A percentile compares a stretch with the other conserved stretches of the same genome.
Evolutionary conservation across 2,888 invertebrate genomes (phyloP).

Genomic region (Drosophila barbarae): DNA sequence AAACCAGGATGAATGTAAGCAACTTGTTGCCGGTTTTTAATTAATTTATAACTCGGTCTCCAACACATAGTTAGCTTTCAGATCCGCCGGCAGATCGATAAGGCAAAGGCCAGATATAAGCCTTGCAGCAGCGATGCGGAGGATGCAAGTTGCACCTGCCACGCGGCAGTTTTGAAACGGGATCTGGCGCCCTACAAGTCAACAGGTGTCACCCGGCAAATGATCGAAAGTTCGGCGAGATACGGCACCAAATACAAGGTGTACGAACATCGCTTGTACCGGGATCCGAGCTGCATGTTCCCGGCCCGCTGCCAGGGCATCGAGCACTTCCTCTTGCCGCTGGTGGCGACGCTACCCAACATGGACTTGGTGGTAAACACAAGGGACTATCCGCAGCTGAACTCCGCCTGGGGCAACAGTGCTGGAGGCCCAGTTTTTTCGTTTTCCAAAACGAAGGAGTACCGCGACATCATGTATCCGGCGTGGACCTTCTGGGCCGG

Average conservation of each 20-base stretch:
- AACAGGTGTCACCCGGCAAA: constrained; percentile 85
- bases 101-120: constrained; percentile 81
- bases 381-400: constrained; percentile 94
- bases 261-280: constrained; percentile 88
- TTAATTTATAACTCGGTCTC: background rate
- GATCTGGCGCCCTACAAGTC: constrained; percentile 86
- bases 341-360: constrained; percentile 87
- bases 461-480: constrained; percentile 95
- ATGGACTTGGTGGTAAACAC: constrained; percentile 94
- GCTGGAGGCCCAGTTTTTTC: constrained; percentile 91
- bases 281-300: constrained; percentile 93
- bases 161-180: constrained; percentile 83
- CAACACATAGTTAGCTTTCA: constrained; percentile 55
- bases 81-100: constrained; percentile 80
- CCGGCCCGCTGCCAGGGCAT: constrained; percentile 94
- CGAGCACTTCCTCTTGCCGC: constrained; percentile 89
- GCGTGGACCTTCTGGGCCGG: constrained; percentile 99
- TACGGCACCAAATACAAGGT: constrained; percentile 92
- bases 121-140: constrained; percentile 80
- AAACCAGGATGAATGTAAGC: constrained; percentile 39
- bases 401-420: constrained; percentile 41
- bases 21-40: constrained; percentile 11
- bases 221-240: constrained; percentile 82
- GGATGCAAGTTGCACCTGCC: constrained; percentile 83
- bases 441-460: constrained; percentile 92